A percentile compares a stretch with the other conserved stretches of the same genome.
phyloP scores from a whole-genome alignment of 1,140 invertebrate genomes.

The Yoshiicerus persimilis region DNA sequence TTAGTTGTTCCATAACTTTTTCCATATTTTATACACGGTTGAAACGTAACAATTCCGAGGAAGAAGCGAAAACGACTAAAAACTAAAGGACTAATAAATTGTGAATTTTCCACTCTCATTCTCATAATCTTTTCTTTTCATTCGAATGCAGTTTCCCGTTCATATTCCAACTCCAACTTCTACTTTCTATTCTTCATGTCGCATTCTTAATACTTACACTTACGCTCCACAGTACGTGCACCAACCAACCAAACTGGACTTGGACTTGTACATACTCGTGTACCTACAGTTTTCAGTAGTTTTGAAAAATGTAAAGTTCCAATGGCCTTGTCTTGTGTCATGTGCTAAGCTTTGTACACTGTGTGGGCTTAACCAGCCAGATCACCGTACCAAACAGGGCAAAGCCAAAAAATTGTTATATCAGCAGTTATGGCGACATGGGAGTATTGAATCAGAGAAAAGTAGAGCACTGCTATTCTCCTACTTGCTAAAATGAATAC shows the following conservation, averaged over 20 bases:
- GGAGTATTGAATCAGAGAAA: background rate
- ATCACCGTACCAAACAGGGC: background rate
- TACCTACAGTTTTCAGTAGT: background rate
- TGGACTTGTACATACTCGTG: background rate
- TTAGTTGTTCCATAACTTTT: background rate
- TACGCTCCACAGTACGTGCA: too few relatives aligned
- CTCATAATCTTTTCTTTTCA: slow-evolving; percentile 7
- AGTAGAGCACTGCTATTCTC: background rate
- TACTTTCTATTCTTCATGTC: too few relatives aligned
- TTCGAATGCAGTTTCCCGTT: background rate
- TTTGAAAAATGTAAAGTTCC: background rate
- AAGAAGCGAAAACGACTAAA: slow-evolving; percentile 5
- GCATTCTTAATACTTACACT: background rate
- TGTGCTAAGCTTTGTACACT: background rate
- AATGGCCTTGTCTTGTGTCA: background rate
- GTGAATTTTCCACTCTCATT: slow-evolving; percentile 20
- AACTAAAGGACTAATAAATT: slow-evolving; percentile 23
- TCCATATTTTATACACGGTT: slow-evolving; percentile 6
- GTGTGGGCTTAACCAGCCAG: background rate
- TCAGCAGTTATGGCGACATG: background rate
- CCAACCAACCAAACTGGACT: too few relatives aligned
- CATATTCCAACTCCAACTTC: background rate
- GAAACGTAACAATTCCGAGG: background rate
- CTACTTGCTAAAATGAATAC: background rate
- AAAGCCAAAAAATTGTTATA: background rate